phyloP scores from a whole-genome alignment of 37 sponge, comb jelly and placozoan genomes.

The Haliclona indistincta region DNA sequence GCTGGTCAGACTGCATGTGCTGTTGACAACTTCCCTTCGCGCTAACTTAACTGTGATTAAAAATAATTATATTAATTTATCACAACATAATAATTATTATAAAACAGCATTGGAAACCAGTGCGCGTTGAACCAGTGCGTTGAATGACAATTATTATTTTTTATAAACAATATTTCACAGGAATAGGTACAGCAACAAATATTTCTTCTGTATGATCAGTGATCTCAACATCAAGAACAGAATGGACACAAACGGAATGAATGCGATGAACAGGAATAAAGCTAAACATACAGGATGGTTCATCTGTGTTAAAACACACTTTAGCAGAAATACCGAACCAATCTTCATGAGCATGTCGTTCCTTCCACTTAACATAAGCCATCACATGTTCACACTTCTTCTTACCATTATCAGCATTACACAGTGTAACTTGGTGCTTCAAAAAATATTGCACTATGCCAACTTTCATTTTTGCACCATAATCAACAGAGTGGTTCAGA shows the following conservation, averaged over 20 bases:
- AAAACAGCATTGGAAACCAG: too few relatives aligned
- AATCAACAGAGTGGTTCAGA: conserved; percentile 4
- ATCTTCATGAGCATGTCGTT: conserved; percentile 15
- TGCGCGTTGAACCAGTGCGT: too few relatives aligned
- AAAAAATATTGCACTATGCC: conserved; percentile 41
- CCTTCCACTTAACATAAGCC: conserved; percentile 44
- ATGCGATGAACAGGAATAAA: conserved; percentile 58
- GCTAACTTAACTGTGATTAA: too few relatives aligned
- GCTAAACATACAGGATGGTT: conserved; percentile 5
- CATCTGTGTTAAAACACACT: conserved; percentile 7
- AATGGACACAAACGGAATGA: conserved; percentile 26
- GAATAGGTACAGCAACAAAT: conserved; percentile 36
- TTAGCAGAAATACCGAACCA: conserved; percentile 39
- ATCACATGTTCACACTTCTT: conserved; percentile 4
- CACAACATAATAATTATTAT: too few relatives aligned
- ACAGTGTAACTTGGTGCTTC: conserved; percentile 1
- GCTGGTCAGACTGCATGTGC: too few relatives aligned
- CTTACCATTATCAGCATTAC: background rate
- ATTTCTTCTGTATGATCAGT: conserved; percentile 17
- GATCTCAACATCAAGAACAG: conserved; percentile 1
- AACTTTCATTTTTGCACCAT: background rate
- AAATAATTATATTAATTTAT: too few relatives aligned
- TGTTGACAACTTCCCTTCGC: too few relatives aligned
- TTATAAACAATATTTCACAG: conserved; percentile 23
- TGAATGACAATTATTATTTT: too few relatives aligned